These are phyloP conservation scores for Forpus xanthops DNA, from an alignment of 2,797 vertebrate species.

Conservation along the genomic window DNA sequence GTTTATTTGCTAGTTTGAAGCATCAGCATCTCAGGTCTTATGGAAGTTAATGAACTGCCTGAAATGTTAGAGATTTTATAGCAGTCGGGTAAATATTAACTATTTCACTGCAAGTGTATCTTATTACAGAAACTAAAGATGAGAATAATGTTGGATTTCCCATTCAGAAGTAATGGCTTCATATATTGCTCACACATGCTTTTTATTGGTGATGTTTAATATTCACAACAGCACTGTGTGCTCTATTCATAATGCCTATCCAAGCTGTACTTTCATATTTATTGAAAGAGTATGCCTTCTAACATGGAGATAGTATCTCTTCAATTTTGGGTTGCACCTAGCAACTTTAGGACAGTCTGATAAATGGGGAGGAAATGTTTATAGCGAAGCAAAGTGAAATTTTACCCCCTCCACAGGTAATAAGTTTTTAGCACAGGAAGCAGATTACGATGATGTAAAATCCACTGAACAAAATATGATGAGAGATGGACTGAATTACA, in stretches of 20 bases:
- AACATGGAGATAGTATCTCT: background rate
- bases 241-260: background rate
- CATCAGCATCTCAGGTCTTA: background rate
- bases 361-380: background rate
- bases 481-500: constrained; percentile 1
- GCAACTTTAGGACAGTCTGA: background rate
- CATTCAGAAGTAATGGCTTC: background rate
- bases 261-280: background rate
- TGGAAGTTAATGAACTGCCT: background rate
- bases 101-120: background rate
- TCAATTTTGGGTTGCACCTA: background rate
- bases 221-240: background rate
- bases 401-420: background rate
- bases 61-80: background rate
- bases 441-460: background rate
- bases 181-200: fast-evolving
- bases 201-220: background rate
- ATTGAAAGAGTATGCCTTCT: background rate
- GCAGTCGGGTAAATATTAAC: background rate
- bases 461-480: background rate
- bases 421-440: background rate
- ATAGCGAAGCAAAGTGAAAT: background rate
- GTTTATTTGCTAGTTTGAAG: background rate
- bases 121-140: background rate
- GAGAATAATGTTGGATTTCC: background rate